A percentile compares a stretch with the other conserved stretches of the same genome.
phyloP scores from a whole-genome alignment of 2,797 vertebrate genomes.

The Sternotherus odoratus region DNA sequence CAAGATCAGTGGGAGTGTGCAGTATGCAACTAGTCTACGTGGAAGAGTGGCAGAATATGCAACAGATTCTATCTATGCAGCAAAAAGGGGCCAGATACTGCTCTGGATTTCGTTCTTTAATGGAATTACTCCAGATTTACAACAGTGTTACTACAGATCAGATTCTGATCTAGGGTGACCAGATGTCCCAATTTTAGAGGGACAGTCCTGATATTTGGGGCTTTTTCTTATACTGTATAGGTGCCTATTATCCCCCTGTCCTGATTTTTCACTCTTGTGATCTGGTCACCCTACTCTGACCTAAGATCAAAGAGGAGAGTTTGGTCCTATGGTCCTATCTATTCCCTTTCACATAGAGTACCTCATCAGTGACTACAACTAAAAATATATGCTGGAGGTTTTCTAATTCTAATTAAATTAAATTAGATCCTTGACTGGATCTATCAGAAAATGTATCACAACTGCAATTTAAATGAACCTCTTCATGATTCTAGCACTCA shows the following conservation, averaged over 20 bases:
- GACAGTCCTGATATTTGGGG: too few relatives aligned
- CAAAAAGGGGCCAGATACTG: not conserved
- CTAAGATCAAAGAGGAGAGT: not conserved
- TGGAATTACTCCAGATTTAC: not conserved
- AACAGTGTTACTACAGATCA: not conserved
- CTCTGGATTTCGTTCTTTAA: not conserved
- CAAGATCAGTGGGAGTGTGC: rapidly evolving
- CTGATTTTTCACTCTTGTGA: too few relatives aligned
- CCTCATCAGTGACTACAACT: not conserved
- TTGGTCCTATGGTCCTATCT: not conserved
- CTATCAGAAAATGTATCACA: not conserved
- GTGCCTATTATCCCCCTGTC: too few relatives aligned
- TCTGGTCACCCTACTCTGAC: not conserved
- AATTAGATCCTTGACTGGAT: not conserved
- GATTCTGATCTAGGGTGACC: not conserved
- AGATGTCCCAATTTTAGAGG: too few relatives aligned
- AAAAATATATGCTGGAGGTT: not conserved
- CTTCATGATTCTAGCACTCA: not conserved
- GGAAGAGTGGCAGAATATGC: rapidly evolving
- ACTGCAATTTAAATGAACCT: not conserved
- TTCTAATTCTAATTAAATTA: not conserved
- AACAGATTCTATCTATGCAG: not conserved
- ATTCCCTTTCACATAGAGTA: not conserved
- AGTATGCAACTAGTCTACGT: rapidly evolving
- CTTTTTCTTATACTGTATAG: too few relatives aligned